Evolutionary conservation across 2,888 invertebrate species (phyloP).

Genomic region (Cheilosia pagana): DNA sequence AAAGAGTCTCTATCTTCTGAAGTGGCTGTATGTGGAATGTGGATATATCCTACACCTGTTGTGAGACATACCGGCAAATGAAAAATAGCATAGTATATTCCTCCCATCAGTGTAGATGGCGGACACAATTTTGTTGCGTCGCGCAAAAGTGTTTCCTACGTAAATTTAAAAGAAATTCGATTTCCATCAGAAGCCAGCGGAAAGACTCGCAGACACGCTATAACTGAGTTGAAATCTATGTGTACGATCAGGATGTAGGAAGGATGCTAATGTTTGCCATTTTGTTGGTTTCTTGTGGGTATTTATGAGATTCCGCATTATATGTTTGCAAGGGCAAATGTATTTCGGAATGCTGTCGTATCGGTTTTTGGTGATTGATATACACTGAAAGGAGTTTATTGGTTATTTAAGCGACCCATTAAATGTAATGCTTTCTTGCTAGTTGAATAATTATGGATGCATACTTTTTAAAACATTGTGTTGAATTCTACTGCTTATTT

Average conservation of each 20-base stretch:
- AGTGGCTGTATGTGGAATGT: too few relatives aligned
- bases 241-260: background rate
- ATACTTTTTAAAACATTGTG: too few relatives aligned
- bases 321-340: background rate
- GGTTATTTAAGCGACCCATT: too few relatives aligned
- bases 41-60: background rate
- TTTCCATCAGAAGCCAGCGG: background rate
- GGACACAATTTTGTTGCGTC: background rate
- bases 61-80: background rate
- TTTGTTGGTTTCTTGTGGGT: background rate
- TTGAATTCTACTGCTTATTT: too few relatives aligned
- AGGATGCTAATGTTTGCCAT: background rate
- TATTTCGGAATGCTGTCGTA: background rate
- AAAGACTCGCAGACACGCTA: background rate
- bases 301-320: background rate
- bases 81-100: background rate
- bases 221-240: background rate
- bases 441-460: too few relatives aligned
- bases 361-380: background rate
- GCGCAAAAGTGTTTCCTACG: background rate
- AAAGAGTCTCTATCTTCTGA: background rate
- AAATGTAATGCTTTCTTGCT: too few relatives aligned
- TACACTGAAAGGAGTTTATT: background rate
- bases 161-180: slow-evolving; percentile 1
- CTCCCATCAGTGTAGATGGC: background rate